phyloP scores from a whole-genome alignment of 2,797 vertebrate species.

The Hemitrygon akajei region DNA sequence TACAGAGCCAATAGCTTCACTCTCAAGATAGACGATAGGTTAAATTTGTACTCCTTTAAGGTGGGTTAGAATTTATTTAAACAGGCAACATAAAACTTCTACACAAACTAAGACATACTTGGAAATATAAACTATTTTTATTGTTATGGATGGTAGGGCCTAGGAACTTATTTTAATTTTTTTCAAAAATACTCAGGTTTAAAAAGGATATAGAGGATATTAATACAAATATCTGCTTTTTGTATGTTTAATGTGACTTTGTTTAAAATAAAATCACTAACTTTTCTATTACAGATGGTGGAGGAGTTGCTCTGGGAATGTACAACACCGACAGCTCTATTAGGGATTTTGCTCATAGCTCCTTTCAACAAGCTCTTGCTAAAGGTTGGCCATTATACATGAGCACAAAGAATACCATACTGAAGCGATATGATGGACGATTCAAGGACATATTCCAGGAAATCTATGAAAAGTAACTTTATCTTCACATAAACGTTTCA shows the following conservation, averaged over 20 bases:
- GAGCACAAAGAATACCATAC: conserved; percentile 98
- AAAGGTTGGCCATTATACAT: conserved; percentile 88
- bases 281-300: conserved; percentile 59
- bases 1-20: neutral
- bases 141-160: neutral
- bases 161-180: neutral
- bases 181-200: neutral
- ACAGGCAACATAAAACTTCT: neutral
- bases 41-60: neutral
- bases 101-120: neutral
- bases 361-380: conserved; percentile 84
- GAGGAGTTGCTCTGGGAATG: conserved; percentile 94
- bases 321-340: conserved; percentile 95
- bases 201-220: neutral
- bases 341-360: conserved; percentile 92
- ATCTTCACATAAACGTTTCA: neutral
- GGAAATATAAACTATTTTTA: neutral
- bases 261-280: neutral
- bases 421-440: conserved; percentile 91
- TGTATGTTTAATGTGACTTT: neutral
- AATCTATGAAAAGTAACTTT: conserved; percentile 85
- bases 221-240: neutral
- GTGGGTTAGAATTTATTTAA: neutral
- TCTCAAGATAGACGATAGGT: neutral
- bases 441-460: conserved; percentile 98